Percentiles rank a stretch among this genome's conserved stretches.
Conservation (phyloP, 1,140 invertebrate genomes). For the Dendrolimus punctatus region DNA sequence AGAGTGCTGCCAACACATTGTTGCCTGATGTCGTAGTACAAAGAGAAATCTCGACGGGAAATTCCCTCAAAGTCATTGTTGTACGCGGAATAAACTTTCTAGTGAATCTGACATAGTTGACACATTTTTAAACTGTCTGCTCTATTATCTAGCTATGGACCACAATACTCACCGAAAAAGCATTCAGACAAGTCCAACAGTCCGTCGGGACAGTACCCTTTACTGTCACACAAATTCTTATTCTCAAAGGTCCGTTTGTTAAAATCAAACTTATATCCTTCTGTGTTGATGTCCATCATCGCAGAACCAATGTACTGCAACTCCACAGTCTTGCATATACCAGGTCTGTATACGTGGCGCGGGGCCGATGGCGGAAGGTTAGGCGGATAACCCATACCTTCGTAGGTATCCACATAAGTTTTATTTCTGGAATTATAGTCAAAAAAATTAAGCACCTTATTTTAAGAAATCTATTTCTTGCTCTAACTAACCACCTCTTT, state of each 20-base stretch:
- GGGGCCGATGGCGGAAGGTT: constrained; percentile 68
- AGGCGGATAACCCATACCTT: constrained; percentile 75
- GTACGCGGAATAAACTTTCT: no score
- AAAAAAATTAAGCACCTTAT: no score
- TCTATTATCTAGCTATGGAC: background rate
- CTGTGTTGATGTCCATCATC: constrained; percentile 54
- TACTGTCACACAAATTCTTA: constrained; percentile 73
- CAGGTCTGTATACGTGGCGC: constrained; percentile 76
- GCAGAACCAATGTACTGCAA: constrained; percentile 65
- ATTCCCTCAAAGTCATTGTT: no score
- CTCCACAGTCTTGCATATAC: constrained; percentile 78
- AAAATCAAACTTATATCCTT: constrained; percentile 63
- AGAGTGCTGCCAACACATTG: no score
- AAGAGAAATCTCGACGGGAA: no score
- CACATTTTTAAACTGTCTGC: no score
- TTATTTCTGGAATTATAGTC: no score
- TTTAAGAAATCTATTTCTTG: no score
- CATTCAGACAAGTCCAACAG: constrained; percentile 79
- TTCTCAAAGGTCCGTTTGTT: constrained; percentile 73
- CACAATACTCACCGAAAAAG: constrained; percentile 77
- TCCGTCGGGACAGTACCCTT: constrained; percentile 75
- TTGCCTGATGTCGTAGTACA: no score
- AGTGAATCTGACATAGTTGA: no score
- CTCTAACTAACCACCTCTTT: no score
- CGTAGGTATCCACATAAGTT: constrained; percentile 52